Percentiles rank a stretch among this genome's conserved stretches.
Evolutionary conservation across 2,797 vertebrate species (phyloP).

Genomic region (Menidia menidia): DNA sequence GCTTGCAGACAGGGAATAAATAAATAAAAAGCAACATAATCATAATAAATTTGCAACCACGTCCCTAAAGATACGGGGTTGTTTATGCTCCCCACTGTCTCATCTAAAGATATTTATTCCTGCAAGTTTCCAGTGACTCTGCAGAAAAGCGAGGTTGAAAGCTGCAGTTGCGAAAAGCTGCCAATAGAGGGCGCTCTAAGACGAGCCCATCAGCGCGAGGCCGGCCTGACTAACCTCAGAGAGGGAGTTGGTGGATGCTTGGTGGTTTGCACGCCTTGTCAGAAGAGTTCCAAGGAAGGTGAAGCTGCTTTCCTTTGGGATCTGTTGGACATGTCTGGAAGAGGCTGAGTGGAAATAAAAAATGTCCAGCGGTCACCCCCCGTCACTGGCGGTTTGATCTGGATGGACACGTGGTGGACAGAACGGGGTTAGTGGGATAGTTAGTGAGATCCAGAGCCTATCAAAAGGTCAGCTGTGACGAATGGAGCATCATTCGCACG

Average conservation of each 20-base stretch:
- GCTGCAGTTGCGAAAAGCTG: conserved; percentile 23
- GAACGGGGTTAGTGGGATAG: background rate
- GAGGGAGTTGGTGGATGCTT: background rate
- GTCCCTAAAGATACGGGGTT: background rate
- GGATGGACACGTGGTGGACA: background rate
- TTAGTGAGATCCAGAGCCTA: too few relatives aligned
- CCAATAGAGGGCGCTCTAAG: conserved; percentile 52
- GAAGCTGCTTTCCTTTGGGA: too few relatives aligned
- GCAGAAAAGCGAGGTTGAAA: background rate
- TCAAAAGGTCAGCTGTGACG: background rate
- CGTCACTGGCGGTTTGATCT: too few relatives aligned
- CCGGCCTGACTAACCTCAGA: background rate
- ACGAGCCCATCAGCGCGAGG: background rate
- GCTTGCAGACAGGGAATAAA: background rate
- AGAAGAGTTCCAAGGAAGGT: too few relatives aligned
- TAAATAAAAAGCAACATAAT: background rate
- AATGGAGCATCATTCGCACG: background rate
- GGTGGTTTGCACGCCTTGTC: background rate
- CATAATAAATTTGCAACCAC: too few relatives aligned
- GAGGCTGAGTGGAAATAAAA: too few relatives aligned
- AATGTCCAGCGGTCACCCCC: too few relatives aligned
- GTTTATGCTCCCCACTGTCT: background rate
- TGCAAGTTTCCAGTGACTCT: background rate
- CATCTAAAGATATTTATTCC: conserved; percentile 1
- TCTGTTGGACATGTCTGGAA: too few relatives aligned